These are phyloP conservation scores for human DNA, from an alignment of 2,113 vertebrate species.

Conservation along the genomic window DNA sequence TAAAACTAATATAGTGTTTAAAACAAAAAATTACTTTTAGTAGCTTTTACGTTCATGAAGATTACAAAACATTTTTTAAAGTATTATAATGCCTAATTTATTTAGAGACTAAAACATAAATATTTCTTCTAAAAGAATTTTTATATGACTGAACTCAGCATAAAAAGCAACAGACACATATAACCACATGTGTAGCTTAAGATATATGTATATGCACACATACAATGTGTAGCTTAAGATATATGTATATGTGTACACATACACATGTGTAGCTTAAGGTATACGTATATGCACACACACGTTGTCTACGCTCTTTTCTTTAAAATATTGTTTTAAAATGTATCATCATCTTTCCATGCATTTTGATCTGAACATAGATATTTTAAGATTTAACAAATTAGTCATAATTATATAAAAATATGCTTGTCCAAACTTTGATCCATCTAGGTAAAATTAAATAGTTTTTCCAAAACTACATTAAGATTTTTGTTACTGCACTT, in stretches of 20 bases:
- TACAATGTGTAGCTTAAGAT: not conserved
- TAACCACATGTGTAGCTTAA: not conserved
- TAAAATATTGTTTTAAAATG: not conserved
- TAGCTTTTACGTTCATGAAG: not conserved
- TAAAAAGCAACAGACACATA: not conserved
- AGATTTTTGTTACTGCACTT: not conserved
- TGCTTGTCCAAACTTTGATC: not conserved
- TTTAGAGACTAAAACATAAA: not conserved
- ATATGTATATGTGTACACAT: not conserved
- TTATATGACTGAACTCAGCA: not conserved
- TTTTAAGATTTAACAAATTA: not conserved
- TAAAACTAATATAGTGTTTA: not conserved
- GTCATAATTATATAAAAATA: not conserved
- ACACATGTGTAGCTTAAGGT: not conserved
- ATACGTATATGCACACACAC: not conserved
- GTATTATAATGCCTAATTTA: not conserved
- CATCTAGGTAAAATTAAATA: not conserved
- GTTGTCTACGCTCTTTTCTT: not conserved
- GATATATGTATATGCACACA: not conserved
- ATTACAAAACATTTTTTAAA: not conserved
- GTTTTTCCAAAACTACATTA: not conserved
- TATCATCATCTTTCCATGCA: not conserved
- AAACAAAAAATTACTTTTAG: not conserved
- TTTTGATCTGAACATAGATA: not conserved
- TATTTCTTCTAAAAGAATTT: not conserved